A percentile compares a stretch with the other conserved stretches of the same genome.
Conservation (phyloP, 2,797 vertebrate species). For the Ficedula albicollis region DNA sequence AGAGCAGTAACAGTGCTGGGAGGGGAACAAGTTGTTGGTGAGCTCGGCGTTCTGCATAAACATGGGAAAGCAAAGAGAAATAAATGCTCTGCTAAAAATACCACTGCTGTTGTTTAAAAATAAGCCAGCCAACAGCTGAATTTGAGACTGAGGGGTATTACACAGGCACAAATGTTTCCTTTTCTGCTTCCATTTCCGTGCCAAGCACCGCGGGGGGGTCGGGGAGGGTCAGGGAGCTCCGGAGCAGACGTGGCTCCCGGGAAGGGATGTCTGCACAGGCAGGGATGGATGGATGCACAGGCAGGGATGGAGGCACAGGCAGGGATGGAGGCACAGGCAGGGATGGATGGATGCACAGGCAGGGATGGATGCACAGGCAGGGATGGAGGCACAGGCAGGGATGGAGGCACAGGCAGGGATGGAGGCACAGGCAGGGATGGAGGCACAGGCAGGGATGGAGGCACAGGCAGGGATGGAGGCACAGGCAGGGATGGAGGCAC, state of each 20-base stretch:
- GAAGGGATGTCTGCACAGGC: neutral
- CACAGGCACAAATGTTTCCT: neutral
- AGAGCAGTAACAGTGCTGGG: neutral
- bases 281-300: too few species aligned
- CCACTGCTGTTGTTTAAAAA: neutral
- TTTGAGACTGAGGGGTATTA: neutral
- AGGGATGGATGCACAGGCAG: too few species aligned
- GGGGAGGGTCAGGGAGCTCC: neutral
- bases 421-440: too few species aligned
- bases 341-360: too few species aligned
- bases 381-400: too few species aligned
- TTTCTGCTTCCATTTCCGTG: neutral
- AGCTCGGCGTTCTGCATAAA: neutral
- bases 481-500: too few species aligned
- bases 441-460: too few species aligned
- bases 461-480: too few species aligned
- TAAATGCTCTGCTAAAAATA: neutral
- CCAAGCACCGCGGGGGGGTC: neutral
- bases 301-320: too few species aligned
- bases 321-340: too few species aligned
- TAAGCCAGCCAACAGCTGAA: neutral
- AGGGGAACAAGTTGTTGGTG: neutral
- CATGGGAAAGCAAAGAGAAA: neutral
- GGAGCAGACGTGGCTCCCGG: neutral
- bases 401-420: too few species aligned